phyloP scores from a whole-genome alignment of 2,888 invertebrate species.

The Apamea epomidion region DNA sequence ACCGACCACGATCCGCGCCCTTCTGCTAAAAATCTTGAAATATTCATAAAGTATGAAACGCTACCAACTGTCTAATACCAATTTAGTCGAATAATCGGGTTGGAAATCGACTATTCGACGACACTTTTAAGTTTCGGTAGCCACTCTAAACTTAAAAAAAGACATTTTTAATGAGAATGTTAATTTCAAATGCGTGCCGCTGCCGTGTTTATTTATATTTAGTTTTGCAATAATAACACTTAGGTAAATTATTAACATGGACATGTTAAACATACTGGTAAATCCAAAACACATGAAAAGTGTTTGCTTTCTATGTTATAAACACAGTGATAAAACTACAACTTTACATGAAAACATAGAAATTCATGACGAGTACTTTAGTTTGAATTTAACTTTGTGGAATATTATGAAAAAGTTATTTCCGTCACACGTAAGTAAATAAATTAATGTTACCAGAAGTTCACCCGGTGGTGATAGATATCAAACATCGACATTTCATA shows the following conservation, averaged over 20 bases:
- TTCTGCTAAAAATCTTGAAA: constrained; percentile 45
- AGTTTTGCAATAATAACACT: neutral
- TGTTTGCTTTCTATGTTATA: constrained; percentile 78
- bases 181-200: neutral
- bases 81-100: constrained; percentile 26
- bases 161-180: neutral
- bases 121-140: too few relatives aligned
- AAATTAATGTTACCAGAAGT: neutral
- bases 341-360: constrained; percentile 64
- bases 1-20: neutral
- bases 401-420: constrained; percentile 73
- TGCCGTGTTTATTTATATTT: neutral
- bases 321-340: constrained; percentile 59
- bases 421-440: constrained; percentile 75
- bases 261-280: constrained; percentile 56
- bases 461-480: neutral
- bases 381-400: constrained; percentile 64
- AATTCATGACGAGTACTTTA: constrained; percentile 67
- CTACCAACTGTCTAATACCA: constrained; percentile 37
- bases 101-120: neutral
- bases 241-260: constrained; percentile 40
- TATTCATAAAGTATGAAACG: constrained; percentile 42
- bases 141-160: neutral
- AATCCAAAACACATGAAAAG: constrained; percentile 48
- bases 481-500: neutral